These are phyloP conservation scores for Poeciliopsis occidentalis DNA, from an alignment of 2,113 vertebrate species.

Conservation along the genomic window DNA sequence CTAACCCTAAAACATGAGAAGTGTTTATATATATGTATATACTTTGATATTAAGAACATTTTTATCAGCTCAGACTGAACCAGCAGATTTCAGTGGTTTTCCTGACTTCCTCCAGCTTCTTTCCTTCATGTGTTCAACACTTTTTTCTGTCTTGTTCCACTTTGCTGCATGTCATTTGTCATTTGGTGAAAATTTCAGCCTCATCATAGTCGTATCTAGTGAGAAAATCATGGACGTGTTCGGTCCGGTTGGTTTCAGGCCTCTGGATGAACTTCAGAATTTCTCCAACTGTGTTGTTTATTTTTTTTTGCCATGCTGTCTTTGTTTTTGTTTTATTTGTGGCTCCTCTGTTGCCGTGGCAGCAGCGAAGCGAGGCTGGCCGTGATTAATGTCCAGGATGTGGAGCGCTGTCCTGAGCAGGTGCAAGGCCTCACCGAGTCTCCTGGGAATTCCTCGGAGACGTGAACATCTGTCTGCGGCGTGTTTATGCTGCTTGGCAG, in stretches of 20 bases:
- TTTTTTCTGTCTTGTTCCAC: no score
- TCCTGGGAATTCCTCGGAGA: conserved; percentile 22
- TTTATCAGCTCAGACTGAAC: no score
- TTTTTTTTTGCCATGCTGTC: background rate
- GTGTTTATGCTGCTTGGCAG: conserved; percentile 40
- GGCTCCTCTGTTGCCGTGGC: conserved; percentile 19
- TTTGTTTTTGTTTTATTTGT: conserved; percentile 6
- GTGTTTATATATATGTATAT: no score
- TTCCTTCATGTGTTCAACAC: no score
- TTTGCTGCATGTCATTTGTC: no score
- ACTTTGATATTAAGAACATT: no score
- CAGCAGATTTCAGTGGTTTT: no score
- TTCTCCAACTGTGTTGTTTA: background rate
- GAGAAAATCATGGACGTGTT: no score
- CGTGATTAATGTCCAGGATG: conserved; percentile 47
- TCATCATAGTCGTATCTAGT: no score
- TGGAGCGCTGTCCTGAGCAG: conserved; percentile 36
- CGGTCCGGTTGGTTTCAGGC: background rate
- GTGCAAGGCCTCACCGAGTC: conserved; percentile 55
- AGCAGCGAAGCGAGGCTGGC: conserved; percentile 18
- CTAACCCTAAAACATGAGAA: no score
- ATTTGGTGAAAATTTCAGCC: no score
- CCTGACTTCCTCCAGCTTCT: no score
- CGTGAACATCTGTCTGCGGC: conserved; percentile 55
- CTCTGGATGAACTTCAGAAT: background rate